phyloP scores from a whole-genome alignment of 2,113 vertebrate genomes.

The Cheilinus undulatus region DNA sequence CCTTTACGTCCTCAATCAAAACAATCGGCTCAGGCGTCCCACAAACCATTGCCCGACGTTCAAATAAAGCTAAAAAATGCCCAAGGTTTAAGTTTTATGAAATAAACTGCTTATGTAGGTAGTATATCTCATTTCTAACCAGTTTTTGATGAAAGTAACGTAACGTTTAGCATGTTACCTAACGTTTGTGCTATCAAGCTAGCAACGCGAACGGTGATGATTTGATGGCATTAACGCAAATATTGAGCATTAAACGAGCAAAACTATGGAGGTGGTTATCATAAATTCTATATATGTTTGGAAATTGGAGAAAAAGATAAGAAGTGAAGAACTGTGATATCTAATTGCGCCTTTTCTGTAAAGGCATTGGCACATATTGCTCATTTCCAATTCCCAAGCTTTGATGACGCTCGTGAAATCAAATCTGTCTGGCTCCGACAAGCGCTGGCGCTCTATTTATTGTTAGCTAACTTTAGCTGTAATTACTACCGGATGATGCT shows the following conservation, averaged over 20 bases:
- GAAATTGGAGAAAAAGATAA: fast-evolving
- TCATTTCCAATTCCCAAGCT: conserved; percentile 59
- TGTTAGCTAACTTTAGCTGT: conserved; percentile 71
- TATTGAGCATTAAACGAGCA: not conserved
- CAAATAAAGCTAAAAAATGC: not conserved
- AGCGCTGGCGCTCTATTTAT: conserved; percentile 75
- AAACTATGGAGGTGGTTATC: fast-evolving
- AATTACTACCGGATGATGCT: conserved; percentile 46
- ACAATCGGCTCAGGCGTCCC: conserved; percentile 9
- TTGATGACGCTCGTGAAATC: conserved; percentile 79
- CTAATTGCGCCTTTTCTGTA: conserved; percentile 11
- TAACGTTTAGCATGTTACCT: conserved; percentile 43
- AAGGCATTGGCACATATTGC: conserved; percentile 19
- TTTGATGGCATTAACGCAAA: conserved; percentile 10
- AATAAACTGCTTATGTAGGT: fast-evolving
- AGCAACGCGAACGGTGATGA: conserved; percentile 53
- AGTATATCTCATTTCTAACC: not conserved
- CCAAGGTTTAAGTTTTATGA: fast-evolving
- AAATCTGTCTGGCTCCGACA: conserved; percentile 69
- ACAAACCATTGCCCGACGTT: fast-evolving
- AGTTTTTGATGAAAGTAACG: not conserved
- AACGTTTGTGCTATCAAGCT: conserved; percentile 50
- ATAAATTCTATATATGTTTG: not conserved
- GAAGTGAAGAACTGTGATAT: fast-evolving
- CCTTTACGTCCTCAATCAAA: conserved; percentile 47